phyloP scores from a whole-genome alignment of 2,888 invertebrate species.

The Diogma glabrata region DNA sequence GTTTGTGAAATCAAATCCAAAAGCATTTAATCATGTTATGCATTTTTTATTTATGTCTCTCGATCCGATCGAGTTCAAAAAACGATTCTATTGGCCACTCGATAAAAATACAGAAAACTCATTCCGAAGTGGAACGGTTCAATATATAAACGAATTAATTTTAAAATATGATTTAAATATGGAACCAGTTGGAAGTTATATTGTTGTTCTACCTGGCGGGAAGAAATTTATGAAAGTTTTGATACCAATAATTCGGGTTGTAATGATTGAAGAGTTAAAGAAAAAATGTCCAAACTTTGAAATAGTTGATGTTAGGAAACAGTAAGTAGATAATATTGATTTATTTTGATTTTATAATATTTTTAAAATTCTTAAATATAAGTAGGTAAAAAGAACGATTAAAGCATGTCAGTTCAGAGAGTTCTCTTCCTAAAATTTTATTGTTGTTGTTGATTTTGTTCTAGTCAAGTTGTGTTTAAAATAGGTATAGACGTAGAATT shows the following conservation, averaged over 20 bases:
- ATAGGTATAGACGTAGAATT: too few relatives aligned
- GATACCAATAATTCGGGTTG: slow-evolving; percentile 28
- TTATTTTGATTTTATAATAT: too few relatives aligned
- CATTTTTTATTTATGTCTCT: slow-evolving; percentile 31
- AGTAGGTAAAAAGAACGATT: too few relatives aligned
- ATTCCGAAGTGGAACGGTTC: slow-evolving; percentile 28
- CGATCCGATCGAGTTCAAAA: slow-evolving; percentile 32
- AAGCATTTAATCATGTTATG: slow-evolving; percentile 33
- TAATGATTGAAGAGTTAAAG: slow-evolving; percentile 28
- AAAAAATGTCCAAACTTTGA: too few relatives aligned
- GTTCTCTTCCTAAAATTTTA: too few relatives aligned
- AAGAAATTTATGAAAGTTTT: slow-evolving; percentile 33
- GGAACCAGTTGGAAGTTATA: slow-evolving; percentile 30
- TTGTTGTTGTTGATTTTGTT: too few relatives aligned
- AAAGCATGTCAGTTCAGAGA: too few relatives aligned
- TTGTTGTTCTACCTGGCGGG: slow-evolving; percentile 35
- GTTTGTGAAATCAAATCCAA: slow-evolving; percentile 34
- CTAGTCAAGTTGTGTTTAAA: too few relatives aligned
- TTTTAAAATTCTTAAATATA: too few relatives aligned
- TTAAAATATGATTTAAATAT: slow-evolving; percentile 31
- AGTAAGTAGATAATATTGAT: too few relatives aligned
- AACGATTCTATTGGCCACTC: slow-evolving; percentile 35
- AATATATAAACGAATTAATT: slow-evolving; percentile 31
- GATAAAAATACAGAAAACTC: slow-evolving; percentile 32
- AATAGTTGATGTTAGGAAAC: too few relatives aligned